These are phyloP conservation scores for Drosophila ercepeae DNA, from an alignment of 1,140 invertebrate species.

Conservation along the genomic window DNA sequence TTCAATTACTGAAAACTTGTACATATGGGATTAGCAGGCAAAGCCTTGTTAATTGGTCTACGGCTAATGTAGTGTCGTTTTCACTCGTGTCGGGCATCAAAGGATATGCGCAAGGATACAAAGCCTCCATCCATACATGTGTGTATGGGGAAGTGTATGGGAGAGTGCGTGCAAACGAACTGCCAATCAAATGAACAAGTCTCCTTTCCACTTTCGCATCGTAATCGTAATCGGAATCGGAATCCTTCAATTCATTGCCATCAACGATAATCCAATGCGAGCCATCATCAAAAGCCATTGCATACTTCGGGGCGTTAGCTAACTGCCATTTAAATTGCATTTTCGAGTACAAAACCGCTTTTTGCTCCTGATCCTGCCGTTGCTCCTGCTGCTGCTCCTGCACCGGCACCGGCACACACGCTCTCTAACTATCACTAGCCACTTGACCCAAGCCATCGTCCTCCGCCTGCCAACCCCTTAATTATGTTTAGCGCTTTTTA, in stretches of 20 bases:
- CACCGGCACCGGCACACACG: conserved; percentile 4
- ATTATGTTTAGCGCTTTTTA: conserved; percentile 64
- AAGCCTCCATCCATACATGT: not conserved
- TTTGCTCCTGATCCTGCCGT: too few species aligned
- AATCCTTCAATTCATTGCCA: conserved; percentile 38
- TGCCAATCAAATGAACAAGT: conserved; percentile 36
- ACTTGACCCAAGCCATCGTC: conserved; percentile 9
- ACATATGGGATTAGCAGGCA: conserved; percentile 55
- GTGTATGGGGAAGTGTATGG: not conserved
- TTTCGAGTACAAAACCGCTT: conserved; percentile 30
- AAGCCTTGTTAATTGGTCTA: conserved; percentile 61
- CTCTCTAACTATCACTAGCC: conserved; percentile 31
- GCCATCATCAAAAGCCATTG: conserved; percentile 36
- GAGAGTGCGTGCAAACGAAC: conserved; percentile 24
- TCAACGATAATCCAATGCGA: conserved; percentile 32
- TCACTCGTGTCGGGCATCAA: conserved; percentile 60
- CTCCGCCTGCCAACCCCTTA: conserved; percentile 25
- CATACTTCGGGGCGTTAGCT: conserved; percentile 38
- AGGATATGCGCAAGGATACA: conserved; percentile 43
- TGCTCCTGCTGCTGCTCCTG: not conserved
- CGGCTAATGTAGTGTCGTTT: conserved; percentile 59
- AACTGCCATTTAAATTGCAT: conserved; percentile 50
- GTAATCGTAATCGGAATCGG: conserved; percentile 2
- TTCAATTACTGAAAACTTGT: conserved; percentile 66
- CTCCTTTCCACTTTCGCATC: not conserved